These are phyloP conservation scores for Calycopis cecrops DNA, from an alignment of 1,140 invertebrate species.

Conservation along the genomic window DNA sequence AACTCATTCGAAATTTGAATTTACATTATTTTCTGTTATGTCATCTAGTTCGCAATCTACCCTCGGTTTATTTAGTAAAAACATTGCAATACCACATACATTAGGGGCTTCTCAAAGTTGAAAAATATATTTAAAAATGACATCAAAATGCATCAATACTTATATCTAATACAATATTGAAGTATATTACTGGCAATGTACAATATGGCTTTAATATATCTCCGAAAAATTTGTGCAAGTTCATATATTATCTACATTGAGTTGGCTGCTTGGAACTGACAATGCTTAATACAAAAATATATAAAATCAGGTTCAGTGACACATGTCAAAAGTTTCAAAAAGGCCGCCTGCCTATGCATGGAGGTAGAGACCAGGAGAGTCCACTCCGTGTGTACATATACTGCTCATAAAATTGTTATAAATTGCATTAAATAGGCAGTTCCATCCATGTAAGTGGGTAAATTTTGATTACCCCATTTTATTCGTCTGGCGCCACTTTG, in stretches of 20 bases:
- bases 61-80: neutral
- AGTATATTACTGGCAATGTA: constrained; percentile 39
- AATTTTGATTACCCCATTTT: no score
- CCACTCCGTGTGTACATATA: neutral
- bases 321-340: constrained; percentile 12
- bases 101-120: neutral
- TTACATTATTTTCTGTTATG: neutral
- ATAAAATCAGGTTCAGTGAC: neutral
- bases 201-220: constrained; percentile 28
- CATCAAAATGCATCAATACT: constrained; percentile 49
- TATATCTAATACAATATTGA: constrained; percentile 40
- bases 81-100: neutral
- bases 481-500: no score
- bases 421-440: constrained; percentile 9
- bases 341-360: neutral
- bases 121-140: constrained; percentile 14
- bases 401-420: constrained; percentile 11
- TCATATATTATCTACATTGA: constrained; percentile 14
- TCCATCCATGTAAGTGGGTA: neutral
- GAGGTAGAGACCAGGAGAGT: no score
- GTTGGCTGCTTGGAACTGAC: constrained; percentile 8
- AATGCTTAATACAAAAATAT: neutral
- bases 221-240: constrained; percentile 34
- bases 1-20: neutral
- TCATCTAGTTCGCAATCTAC: neutral